phyloP scores from a whole-genome alignment of 2,113 vertebrate species.

The Junco hyemalis region DNA sequence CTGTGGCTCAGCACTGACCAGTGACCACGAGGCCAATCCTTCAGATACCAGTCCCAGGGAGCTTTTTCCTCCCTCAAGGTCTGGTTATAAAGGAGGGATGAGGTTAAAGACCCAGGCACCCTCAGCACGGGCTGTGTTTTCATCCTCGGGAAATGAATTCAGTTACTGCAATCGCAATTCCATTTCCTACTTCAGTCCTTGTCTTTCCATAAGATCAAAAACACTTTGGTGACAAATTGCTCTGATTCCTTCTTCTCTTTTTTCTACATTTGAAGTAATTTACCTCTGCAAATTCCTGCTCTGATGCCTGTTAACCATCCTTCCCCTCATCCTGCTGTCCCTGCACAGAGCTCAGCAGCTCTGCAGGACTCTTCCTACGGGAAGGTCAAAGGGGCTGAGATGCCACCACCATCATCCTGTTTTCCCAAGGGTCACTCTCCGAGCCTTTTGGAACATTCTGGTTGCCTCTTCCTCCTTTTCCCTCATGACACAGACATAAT shows the following conservation, averaged over 20 bases:
- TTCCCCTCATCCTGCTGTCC: accelerated
- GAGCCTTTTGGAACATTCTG: accelerated
- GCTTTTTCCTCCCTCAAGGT: neutral
- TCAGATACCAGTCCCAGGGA: accelerated
- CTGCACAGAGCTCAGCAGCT: neutral
- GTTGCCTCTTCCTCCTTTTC: neutral
- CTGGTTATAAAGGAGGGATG: neutral
- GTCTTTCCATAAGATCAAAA: neutral
- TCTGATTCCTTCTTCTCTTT: neutral
- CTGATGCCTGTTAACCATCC: accelerated
- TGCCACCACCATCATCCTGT: neutral
- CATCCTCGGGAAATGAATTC: neutral
- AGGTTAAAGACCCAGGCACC: neutral
- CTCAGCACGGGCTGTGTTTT: neutral
- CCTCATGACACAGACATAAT: neutral
- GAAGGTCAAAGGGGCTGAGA: neutral
- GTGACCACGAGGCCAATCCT: accelerated
- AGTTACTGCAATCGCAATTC: neutral
- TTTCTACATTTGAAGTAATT: neutral
- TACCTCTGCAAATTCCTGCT: neutral
- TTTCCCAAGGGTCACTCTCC: neutral
- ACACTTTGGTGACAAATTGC: neutral
- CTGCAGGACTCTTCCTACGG: neutral
- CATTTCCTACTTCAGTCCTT: neutral
- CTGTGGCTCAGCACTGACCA: accelerated